Evolutionary conservation across 2,113 vertebrate genomes (phyloP), one percentile per base, ranked within the genome.

Genomic region (Trinectes maculatus): DNA sequence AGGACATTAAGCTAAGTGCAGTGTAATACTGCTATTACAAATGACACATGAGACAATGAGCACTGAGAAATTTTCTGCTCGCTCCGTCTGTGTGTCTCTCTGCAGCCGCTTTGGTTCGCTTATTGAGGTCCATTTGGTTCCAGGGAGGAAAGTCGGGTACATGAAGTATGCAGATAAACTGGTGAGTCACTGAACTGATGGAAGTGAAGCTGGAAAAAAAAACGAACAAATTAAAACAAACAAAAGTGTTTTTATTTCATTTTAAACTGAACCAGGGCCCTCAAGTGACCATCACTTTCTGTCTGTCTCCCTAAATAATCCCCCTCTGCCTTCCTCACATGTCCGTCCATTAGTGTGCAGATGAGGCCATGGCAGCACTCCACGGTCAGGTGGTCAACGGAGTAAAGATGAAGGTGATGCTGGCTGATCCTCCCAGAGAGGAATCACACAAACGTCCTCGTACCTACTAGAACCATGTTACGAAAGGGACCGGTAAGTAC

Each of bases 371-470:
- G 89, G 91, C 92, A 0, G 86, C 85, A 0, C 87, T 98, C 7
- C 95, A 99, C 46, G 95, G 95, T 1, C 96, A 93, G 63, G 90
- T 95, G 10, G 93, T 98, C 21, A 98, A 98, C 2, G 95, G 96
- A 0, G 94, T 99, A 11, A 96, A 95, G 80, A 92, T 99, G 84
- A 99, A 98, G 84, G 96, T 99, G 74, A 96, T 96, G 94, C 46
- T 97, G 76, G 96, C 97, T 4, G 96, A 98, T 77, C 95, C 95
- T 0, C 96, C 96, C 26, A 90, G 93, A 6, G 96, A 98, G 77
- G 95, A 98, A 43, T 95, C 97, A 1, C 96, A 96, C 73, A 99
- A 99, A 69, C 92, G 96, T 0, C 95, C 96, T 67, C 95, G 96
- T 29, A 99, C 95, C 33, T 97, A 96, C 84, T 98, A 89, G 87